Conservation (phyloP, 2,797 vertebrate species). For the Paedocypris micromegethes region DNA sequence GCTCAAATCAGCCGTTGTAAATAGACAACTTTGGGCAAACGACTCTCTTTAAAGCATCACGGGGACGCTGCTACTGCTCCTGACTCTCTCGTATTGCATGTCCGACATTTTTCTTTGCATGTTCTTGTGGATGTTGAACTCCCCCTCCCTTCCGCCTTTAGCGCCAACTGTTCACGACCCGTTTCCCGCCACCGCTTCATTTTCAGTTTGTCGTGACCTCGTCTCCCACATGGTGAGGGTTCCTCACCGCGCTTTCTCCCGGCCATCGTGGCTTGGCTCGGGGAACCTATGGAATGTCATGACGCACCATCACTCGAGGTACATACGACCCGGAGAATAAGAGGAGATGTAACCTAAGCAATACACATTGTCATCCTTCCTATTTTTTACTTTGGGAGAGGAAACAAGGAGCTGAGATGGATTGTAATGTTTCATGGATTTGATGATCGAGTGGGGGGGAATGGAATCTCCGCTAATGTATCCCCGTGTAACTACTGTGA, state of each 20-base stretch:
- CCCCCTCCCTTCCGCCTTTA: conserved; percentile 52
- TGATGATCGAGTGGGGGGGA: conserved; percentile 69
- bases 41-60: conserved; percentile 65
- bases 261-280: conserved; percentile 8
- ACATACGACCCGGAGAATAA: conserved; percentile 31
- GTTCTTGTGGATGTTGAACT: conserved; percentile 76
- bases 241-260: conserved; percentile 38
- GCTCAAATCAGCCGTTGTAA: conserved; percentile 74
- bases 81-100: conserved; percentile 76
- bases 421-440: conserved; percentile 59
- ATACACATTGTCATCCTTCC: conserved; percentile 85
- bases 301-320: conserved; percentile 27
- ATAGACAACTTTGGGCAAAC: conserved; percentile 73
- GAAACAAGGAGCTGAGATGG: conserved; percentile 65
- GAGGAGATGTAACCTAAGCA: conserved; percentile 82
- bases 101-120: conserved; percentile 86
- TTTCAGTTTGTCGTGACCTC: conserved; percentile 41
- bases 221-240: conserved; percentile 54
- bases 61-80: conserved; percentile 63
- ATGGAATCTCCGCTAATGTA: conserved; percentile 73
- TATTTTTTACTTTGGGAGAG: conserved; percentile 78
- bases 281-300: conserved; percentile 29
- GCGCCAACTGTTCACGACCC: conserved; percentile 41
- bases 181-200: conserved; percentile 58
- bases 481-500: conserved; percentile 92